Evolutionary conservation across 2,113 vertebrate species (phyloP), one percentile per base, ranked within the genome.

Genomic region (Hypanus sabinus): DNA sequence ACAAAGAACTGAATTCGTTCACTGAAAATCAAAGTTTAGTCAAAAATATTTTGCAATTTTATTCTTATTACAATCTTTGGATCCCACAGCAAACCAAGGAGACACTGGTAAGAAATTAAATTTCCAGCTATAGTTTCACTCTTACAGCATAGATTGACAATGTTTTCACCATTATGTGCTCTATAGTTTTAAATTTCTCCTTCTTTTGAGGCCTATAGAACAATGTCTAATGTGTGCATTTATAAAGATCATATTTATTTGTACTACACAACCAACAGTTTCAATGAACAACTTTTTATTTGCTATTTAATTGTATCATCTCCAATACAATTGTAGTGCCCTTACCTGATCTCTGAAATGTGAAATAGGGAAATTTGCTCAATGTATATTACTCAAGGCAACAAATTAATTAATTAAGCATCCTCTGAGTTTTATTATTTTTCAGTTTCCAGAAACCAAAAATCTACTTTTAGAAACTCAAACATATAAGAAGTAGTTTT

Each of bases 21-120:
- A 83, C 95, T n/a, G 88, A 93, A 18, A 83, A 80, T 0, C 57
- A 91, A 8, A 94, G 96, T 22, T 94, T 96, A 94, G 95, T 96
- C 94, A 94, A 94, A 24, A 96, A 95, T n/a, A 95, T 98, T 62
- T 36, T 94, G 73, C 65, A 0, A 0, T 97, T 99, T 94, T 96
- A 97, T 94, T 95, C 94, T 14, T 99, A 99, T 95, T 99, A 99
- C 94, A 96, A 95, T 70, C 97, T 96, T 77, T 99, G 98, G 98
- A 97, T 99, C 30, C 98, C 98, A 0, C 95, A 96, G 77, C 96
- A 97, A 20, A 95, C 96, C 94, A 96, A 94, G 7, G 96, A 97
- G 87, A 46, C 95, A 7, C 94, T 96, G 98, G 98, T 99, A 95
- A 95, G 98, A 94, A 62, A 27, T 75, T 93, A 38, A 46, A 75